These are phyloP conservation scores for Acrobasis repandana DNA, from an alignment of 2,888 invertebrate genomes.

Conservation along the genomic window DNA sequence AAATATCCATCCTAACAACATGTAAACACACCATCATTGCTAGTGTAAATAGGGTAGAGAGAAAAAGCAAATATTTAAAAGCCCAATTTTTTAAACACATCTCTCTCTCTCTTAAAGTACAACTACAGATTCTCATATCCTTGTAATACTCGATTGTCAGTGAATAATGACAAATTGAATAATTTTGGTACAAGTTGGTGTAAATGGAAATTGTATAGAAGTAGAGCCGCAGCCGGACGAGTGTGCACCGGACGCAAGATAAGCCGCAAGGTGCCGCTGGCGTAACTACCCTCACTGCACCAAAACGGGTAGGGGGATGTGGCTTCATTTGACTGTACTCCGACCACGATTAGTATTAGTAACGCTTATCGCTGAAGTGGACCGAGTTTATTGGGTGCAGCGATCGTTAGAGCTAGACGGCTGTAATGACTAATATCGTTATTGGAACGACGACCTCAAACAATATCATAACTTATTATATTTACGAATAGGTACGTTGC, in stretches of 20 bases:
- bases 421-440: constrained; percentile 15
- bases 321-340: constrained; percentile 49
- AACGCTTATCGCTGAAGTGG: constrained; percentile 44
- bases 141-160: too few relatives aligned
- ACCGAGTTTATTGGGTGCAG: constrained; percentile 24
- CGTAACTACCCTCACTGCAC: constrained; percentile 54
- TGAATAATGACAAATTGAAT: too few relatives aligned
- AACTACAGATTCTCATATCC: too few relatives aligned
- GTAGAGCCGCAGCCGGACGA: background rate
- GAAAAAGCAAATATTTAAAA: too few relatives aligned
- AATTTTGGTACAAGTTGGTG: background rate
- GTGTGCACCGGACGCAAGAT: constrained; percentile 40
- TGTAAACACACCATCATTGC: too few relatives aligned
- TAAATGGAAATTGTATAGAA: constrained; percentile 4
- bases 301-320: constrained; percentile 32
- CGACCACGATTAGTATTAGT: constrained; percentile 51
- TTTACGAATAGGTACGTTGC: too few relatives aligned
- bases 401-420: constrained; percentile 28
- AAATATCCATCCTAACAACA: too few relatives aligned
- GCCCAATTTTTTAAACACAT: too few relatives aligned
- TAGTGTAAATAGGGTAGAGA: too few relatives aligned
- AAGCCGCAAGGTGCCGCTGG: constrained; percentile 64
- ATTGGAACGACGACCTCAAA: constrained; percentile 25
- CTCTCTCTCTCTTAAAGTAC: too few relatives aligned
- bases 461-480: constrained; percentile 22